Conservation (phyloP, 2,888 invertebrate species). For the Lasioglossum morio region DNA sequence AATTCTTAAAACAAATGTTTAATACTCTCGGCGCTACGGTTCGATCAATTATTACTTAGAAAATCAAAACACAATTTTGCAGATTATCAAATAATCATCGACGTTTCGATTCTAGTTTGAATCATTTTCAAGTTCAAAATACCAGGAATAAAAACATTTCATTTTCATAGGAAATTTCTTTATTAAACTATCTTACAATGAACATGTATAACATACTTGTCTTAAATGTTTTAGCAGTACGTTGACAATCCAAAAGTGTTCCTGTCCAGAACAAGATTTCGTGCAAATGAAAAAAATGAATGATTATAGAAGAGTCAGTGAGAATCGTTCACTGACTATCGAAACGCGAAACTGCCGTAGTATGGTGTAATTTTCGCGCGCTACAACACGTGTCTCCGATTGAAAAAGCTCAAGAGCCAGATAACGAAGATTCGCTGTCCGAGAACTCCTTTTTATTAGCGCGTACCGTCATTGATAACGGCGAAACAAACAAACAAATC, state of each 20-base stretch:
- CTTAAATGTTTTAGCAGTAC: no score
- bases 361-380: not conserved
- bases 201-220: not conserved
- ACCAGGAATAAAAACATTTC: not conserved
- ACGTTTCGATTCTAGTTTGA: no score
- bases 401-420: not conserved
- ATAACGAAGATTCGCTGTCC: not conserved
- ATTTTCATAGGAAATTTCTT: not conserved
- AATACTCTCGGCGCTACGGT: no score
- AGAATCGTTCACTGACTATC: not conserved
- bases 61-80: no score
- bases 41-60: no score
- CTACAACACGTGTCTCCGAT: not conserved
- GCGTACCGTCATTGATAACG: not conserved
- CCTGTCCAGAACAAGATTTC: no score
- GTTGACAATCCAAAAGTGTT: no score
- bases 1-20: no score
- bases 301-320: not conserved
- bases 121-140: not conserved
- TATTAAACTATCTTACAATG: not conserved
- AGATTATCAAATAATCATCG: no score
- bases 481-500: not conserved
- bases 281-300: not conserved
- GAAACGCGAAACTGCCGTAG: no score
- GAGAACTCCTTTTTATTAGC: not conserved